Conservation (phyloP, 53 echinoderm and acorn worm genomes). For the Patiria pectinifera region DNA sequence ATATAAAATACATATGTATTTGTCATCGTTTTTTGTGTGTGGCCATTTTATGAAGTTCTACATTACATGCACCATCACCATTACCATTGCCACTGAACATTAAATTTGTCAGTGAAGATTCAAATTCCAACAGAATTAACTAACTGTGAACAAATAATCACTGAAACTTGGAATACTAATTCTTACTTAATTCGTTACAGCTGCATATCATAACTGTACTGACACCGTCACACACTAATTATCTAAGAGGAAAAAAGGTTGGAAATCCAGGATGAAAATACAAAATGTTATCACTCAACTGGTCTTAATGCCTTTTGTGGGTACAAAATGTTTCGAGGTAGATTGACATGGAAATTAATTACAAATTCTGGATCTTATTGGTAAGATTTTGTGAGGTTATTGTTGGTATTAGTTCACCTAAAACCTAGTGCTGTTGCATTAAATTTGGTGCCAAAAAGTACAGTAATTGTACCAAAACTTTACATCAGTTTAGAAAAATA, state of each 20-base stretch:
- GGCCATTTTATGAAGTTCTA: no score
- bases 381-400: not conserved
- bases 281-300: not conserved
- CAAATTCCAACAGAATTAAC: not conserved
- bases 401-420: not conserved
- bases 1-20: no score
- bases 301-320: not conserved
- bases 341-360: slow-evolving; percentile 14
- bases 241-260: not conserved
- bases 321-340: slow-evolving; percentile 25
- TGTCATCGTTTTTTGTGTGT: no score
- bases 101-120: not conserved
- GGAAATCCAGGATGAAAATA: not conserved
- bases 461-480: not conserved
- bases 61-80: no score
- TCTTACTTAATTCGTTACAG: not conserved
- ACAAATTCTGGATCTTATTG: not conserved
- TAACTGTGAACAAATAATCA: not conserved
- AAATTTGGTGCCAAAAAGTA: not conserved
- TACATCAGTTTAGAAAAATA: not conserved
- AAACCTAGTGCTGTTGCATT: not conserved
- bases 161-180: not conserved
- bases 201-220: not conserved
- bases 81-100: no score
- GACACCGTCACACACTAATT: not conserved